Evolutionary conservation across 2,797 vertebrate species (phyloP), one percentile per base, ranked within the genome.

Genomic region (Crocidura indochinensis): DNA sequence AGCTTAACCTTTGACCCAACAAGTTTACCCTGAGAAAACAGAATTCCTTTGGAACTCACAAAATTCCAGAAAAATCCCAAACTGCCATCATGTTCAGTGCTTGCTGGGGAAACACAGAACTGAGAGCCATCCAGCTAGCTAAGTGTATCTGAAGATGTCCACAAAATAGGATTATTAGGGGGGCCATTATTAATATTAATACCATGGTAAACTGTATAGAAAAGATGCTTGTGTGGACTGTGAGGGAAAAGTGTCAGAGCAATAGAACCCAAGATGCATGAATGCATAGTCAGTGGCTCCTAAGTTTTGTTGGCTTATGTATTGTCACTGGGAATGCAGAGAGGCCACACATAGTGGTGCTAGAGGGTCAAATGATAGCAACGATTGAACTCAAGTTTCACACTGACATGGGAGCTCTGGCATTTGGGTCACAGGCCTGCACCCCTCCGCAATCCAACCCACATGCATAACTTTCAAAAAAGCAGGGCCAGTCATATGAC

Each of bases 1-100:
- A 38, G 38, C 38, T 38, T 38, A 38, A 87, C 60, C 88, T 91
- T 88, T 82, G 60, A 92, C 84, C 86, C 31, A 84, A 65, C 29
- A 77, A 69, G 72, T 81, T 60, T 69, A 62, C 29, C 53, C 38
- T 38, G 38, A 64, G 44, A 90, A 73, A 82, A 27, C 60, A 78
- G 71, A 60, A 71, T 79, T 75, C n/a, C n/a, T 74, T 87, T 68
- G 19, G 78, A 94, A 87, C 56, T 83, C 73, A 64, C 12, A 69
- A 56, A 24, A 38, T 38, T 38, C 38, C 62, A 84, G 47, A 79
- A 72, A 94, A 91, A 68, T 46, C 31, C 27, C 81, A 93, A 93
- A 49, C 26, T 72, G 87, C 2, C 68, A 91, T 84, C 46, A 81
- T 47, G 73, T 79, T 51, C 64, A 64, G 76, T 29, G 11, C 12